These are phyloP conservation scores for Pachliopta kotzebuea DNA, from an alignment of 2,888 invertebrate species.

Conservation along the genomic window DNA sequence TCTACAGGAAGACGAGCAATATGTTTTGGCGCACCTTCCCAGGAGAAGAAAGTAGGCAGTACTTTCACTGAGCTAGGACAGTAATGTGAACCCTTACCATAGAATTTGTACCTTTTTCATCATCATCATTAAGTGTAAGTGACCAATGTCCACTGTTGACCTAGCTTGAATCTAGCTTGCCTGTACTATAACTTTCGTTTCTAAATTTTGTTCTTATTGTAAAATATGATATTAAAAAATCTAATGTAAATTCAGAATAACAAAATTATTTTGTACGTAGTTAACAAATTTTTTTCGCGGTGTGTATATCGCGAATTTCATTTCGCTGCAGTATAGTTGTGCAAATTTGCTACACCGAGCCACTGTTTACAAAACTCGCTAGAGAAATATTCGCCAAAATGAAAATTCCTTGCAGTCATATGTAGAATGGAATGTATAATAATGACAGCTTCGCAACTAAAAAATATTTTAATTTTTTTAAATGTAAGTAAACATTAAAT, in stretches of 20 bases:
- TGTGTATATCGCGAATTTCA: slow-evolving; percentile 9
- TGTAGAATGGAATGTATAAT: background rate
- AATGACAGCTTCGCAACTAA: background rate
- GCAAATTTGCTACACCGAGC: slow-evolving; percentile 15
- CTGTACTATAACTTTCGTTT: no score
- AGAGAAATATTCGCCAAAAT: slow-evolving; percentile 16
- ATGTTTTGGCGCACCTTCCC: no score
- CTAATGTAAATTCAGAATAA: background rate
- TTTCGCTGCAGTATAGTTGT: slow-evolving; percentile 14
- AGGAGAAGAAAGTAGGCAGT: no score
- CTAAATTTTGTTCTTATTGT: no score
- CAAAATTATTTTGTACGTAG: background rate
- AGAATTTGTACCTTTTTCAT: no score
- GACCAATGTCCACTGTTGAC: no score
- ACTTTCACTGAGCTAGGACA: no score
- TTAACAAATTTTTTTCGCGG: slow-evolving; percentile 1
- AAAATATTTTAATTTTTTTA: background rate
- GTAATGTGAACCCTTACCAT: no score
- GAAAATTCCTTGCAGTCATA: slow-evolving; percentile 6
- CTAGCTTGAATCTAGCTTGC: no score
- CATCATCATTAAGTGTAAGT: no score
- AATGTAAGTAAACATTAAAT: background rate
- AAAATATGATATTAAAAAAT: background rate
- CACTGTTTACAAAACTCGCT: slow-evolving; percentile 12
- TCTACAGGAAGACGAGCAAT: no score